Evolutionary conservation across 2,888 invertebrate species (phyloP).

Genomic region (Cantharis rustica): DNA sequence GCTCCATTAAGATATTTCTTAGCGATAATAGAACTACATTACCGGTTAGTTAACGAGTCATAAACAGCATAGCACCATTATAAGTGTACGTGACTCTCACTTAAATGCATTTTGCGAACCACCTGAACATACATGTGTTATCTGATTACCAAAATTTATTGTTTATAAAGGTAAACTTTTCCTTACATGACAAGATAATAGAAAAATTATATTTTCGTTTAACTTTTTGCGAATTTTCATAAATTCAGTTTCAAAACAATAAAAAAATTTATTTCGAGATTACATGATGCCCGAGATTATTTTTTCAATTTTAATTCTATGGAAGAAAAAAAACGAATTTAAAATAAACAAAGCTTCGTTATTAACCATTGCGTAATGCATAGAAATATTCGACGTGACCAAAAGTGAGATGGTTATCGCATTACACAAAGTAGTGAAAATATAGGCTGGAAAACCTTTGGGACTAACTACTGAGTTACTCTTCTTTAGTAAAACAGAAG

Average conservation of each 20-base stretch:
- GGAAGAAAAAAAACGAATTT: neutral
- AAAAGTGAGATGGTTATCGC: conserved; percentile 12
- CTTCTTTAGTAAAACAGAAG: conserved; percentile 23
- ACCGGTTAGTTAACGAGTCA: conserved; percentile 43
- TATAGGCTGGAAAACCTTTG: conserved; percentile 17
- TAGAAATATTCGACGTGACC: conserved; percentile 15
- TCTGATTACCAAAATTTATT: neutral
- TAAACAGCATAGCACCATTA: conserved; percentile 41
- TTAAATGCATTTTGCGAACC: conserved; percentile 13
- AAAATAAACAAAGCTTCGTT: neutral
- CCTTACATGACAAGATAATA: neutral
- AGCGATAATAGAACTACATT: conserved; percentile 26
- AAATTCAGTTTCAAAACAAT: neutral
- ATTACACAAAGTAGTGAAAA: conserved; percentile 23
- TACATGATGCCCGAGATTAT: too few relatives aligned
- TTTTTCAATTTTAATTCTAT: neutral
- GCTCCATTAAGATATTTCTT: conserved; percentile 26
- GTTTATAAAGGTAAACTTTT: neutral
- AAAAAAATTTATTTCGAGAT: neutral
- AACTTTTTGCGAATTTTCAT: neutral
- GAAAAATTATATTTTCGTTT: neutral
- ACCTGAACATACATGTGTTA: conserved; percentile 11
- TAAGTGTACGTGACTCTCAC: conserved; percentile 38
- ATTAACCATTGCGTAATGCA: neutral
- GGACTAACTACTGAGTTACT: conserved; percentile 14